Conservation (phyloP, 2,113 vertebrate genomes). For the Oxygymnocypris stewartii region DNA sequence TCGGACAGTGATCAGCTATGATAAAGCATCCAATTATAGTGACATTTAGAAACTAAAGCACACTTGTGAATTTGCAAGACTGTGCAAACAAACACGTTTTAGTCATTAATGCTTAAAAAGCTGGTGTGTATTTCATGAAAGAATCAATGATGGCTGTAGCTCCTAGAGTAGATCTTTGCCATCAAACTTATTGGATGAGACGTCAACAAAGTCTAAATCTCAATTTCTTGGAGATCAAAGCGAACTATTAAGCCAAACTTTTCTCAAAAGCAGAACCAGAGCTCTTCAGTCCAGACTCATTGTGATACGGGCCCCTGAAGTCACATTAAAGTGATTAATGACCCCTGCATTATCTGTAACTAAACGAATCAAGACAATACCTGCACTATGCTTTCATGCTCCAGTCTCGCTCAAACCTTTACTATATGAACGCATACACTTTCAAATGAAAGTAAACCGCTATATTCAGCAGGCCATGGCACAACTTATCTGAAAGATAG, state of each 20-base stretch:
- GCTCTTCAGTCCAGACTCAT: neutral
- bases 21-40: slow-evolving; percentile 76
- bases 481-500: neutral
- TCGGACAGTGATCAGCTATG: slow-evolving; percentile 71
- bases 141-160: neutral
- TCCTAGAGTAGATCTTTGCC: neutral
- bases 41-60: slow-evolving; percentile 66
- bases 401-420: neutral
- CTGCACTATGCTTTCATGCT: no score
- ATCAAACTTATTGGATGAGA: neutral
- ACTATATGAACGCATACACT: neutral
- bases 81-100: slow-evolving; percentile 66
- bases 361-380: slow-evolving; percentile 14
- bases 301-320: slow-evolving; percentile 15
- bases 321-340: slow-evolving; percentile 44
- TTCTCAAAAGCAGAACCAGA: neutral
- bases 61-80: slow-evolving; percentile 62
- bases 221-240: slow-evolving; percentile 41
- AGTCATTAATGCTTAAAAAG: slow-evolving; percentile 61
- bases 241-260: neutral
- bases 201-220: neutral
- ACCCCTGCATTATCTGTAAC: slow-evolving; percentile 21
- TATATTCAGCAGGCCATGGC: neutral
- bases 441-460: neutral
- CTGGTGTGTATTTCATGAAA: neutral